Evolutionary conservation across 2,113 vertebrate species (phyloP).

Genomic region (Rhinoderma darwinii): DNA sequence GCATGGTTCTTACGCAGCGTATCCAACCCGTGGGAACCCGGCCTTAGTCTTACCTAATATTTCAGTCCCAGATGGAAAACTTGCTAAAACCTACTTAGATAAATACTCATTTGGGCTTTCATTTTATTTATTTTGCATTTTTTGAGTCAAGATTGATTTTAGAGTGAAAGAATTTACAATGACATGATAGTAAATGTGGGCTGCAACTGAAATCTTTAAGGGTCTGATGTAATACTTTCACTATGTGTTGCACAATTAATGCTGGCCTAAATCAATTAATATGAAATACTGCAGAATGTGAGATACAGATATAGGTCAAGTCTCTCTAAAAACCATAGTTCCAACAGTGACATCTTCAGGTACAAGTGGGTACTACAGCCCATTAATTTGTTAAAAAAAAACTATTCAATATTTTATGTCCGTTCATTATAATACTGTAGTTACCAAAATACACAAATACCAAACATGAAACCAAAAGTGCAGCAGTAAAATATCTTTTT

Average conservation of each 20-base stretch:
- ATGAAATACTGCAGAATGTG: background rate
- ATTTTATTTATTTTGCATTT: background rate
- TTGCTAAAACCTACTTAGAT: no score
- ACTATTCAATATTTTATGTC: no score
- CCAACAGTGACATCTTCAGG: constrained; percentile 5
- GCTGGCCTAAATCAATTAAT: constrained; percentile 7
- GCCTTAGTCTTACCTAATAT: no score
- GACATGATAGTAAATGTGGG: background rate
- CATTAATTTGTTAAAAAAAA: background rate
- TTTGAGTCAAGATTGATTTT: background rate
- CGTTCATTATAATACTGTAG: no score
- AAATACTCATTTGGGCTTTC: background rate
- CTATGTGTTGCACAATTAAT: constrained; percentile 12
- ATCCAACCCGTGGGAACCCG: no score
- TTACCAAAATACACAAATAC: no score
- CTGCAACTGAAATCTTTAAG: background rate
- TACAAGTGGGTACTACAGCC: background rate
- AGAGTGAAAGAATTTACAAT: background rate
- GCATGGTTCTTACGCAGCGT: no score
- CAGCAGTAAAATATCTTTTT: no score
- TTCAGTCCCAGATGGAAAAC: no score
- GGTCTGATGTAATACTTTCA: background rate
- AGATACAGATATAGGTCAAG: background rate
- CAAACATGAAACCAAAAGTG: no score
- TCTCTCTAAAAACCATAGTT: background rate